Conservation (phyloP, 2,797 vertebrate genomes). For the Sylvia borin region DNA sequence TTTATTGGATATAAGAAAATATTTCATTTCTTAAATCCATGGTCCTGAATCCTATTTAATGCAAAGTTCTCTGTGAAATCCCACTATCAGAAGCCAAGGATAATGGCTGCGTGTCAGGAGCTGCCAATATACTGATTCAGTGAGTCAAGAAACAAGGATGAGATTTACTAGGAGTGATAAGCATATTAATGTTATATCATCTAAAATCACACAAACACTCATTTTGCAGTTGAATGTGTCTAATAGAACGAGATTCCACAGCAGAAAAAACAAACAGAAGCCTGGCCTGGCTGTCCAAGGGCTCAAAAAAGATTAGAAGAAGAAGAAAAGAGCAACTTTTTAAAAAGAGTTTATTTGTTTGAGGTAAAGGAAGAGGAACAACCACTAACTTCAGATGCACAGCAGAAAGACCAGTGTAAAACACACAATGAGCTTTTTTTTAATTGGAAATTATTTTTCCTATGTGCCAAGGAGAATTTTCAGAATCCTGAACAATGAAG, state of each 20-base stretch:
- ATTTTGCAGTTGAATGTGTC: neutral
- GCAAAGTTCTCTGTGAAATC: neutral
- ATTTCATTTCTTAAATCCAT: neutral
- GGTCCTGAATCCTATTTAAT: neutral
- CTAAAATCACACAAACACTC: neutral
- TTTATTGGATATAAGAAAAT: neutral
- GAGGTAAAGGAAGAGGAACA: neutral
- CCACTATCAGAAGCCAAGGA: conserved; percentile 12
- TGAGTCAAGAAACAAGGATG: conserved; percentile 2
- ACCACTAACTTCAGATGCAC: neutral
- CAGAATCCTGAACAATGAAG: neutral
- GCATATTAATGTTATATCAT: neutral
- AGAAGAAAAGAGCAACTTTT: neutral
- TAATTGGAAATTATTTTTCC: neutral
- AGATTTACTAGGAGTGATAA: neutral
- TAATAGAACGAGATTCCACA: neutral
- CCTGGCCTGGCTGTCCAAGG: neutral
- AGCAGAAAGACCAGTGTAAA: neutral
- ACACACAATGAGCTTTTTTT: neutral
- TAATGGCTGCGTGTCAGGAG: neutral
- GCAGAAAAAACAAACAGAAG: neutral
- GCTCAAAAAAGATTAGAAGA: neutral
- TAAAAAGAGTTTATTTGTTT: rapidly evolving
- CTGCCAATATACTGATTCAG: neutral
- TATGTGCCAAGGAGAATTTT: neutral